Base-by-base conservation (phyloP, 2,113 vertebrate species). In the Phylloscopus whistleri region DNA sequence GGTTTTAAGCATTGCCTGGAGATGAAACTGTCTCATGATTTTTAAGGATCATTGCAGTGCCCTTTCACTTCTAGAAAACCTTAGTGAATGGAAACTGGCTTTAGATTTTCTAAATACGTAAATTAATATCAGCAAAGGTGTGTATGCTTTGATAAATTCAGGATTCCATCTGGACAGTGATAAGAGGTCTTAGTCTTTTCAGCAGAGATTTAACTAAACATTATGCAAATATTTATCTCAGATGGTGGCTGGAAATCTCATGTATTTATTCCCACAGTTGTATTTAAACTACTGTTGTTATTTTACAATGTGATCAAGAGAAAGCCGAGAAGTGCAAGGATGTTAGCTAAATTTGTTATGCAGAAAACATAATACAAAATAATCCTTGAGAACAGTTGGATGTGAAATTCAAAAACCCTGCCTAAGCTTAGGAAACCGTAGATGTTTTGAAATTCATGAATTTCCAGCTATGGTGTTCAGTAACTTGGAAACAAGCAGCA, bases 181-280 rank as follows among this genome's bases (percentile, higher is more conserved):
- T 90, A 95, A 85, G 64, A 88, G 84, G 66, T 87, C 69, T 93
- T 70, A 95, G 53, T 79, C 39, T 87, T 46, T 92, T 95, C 80
- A 52, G 44, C 0, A 55, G 84, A 92, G 78, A 96, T 97, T 97
- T 95, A 93, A 92, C 69, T 82, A 93, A 95, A 91, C 44, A 69
- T 79, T 87, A 89, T 89, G 69, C 73, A 97, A 96, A 96, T 91
- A 92, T 94, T 95, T 93, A 84, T 95, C 86, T 93, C 85, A 95
- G 92, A 80, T 92, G 63, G 77, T 91, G 55, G 44, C 77, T 89
- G 78, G 67, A 95, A 96, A 93, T 95, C 93, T 96, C 89, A 68
- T 39, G 52, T 84, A 77, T 94, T 90, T 94, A 94, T 95, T 96
- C 84, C 33, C 76, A 92, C 73, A 69, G 70, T 81, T 96, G 60